A percentile compares a stretch with the other conserved stretches of the same genome.
These are phyloP conservation scores for Ciconia maguari DNA, from an alignment of 2,113 vertebrate genomes.

Conservation along the genomic window DNA sequence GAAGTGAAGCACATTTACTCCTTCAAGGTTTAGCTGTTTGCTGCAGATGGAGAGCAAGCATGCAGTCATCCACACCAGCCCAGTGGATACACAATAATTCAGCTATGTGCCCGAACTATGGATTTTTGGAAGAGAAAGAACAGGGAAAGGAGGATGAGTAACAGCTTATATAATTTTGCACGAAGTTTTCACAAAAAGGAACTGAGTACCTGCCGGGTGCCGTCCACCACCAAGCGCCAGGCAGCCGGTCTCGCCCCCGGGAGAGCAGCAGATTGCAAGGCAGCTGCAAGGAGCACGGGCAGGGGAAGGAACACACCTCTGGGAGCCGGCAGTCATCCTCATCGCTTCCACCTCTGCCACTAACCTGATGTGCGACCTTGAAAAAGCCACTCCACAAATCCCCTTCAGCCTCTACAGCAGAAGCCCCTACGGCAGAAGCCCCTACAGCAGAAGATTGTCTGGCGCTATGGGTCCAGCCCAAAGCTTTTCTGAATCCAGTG, in stretches of 20 bases:
- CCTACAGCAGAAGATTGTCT: not conserved
- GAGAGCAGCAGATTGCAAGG: not conserved
- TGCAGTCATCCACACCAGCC: not conserved
- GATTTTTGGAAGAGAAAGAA: not conserved
- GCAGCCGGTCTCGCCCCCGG: rapidly evolving
- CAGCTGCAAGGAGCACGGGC: rapidly evolving
- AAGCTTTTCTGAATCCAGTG: not conserved
- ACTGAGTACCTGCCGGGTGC: not conserved
- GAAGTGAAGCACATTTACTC: not conserved
- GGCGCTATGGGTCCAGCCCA: not conserved
- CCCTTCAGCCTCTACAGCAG: not conserved
- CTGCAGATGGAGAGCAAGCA: not conserved
- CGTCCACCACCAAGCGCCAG: not conserved
- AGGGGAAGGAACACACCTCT: not conserved
- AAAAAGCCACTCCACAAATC: not conserved
- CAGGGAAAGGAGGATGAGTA: not conserved
- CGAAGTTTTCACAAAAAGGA: not conserved
- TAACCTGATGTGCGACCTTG: not conserved
- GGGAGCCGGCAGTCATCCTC: not conserved
- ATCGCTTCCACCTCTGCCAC: not conserved
- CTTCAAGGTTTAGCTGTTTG: not conserved
- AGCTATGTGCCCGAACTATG: not conserved
- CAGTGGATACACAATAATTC: rapidly evolving
- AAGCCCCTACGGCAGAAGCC: not conserved
- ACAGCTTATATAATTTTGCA: not conserved